phyloP scores from a whole-genome alignment of 2,113 vertebrate genomes.

The Tragelaphus buxtoni region DNA sequence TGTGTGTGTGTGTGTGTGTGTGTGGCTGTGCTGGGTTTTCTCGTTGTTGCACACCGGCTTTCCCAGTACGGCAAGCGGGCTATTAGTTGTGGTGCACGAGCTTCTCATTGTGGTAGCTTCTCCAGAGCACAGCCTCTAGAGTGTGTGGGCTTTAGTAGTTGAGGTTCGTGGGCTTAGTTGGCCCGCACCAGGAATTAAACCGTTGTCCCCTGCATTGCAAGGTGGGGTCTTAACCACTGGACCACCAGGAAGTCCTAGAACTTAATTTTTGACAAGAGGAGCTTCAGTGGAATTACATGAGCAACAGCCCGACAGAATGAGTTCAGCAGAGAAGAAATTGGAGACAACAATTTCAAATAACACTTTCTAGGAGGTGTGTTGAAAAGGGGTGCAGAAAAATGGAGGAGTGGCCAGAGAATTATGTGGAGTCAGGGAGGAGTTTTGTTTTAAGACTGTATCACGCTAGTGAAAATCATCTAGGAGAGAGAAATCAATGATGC shows the following conservation, averaged over 20 bases:
- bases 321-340: not conserved
- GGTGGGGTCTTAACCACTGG: not conserved
- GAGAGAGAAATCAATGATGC: not conserved
- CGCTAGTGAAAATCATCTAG: not conserved
- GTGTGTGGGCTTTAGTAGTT: not conserved
- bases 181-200: not conserved
- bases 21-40: not conserved
- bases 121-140: not conserved
- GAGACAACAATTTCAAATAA: not conserved
- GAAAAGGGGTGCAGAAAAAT: not conserved
- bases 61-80: not conserved
- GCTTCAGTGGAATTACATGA: not conserved
- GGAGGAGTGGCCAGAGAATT: not conserved
- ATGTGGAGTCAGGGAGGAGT: not conserved
- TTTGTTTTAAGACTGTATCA: not conserved
- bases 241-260: not conserved
- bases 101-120: not conserved
- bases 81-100: not conserved
- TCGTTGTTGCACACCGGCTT: not conserved
- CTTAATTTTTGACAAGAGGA: slow-evolving; percentile 8
- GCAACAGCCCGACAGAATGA: not conserved
- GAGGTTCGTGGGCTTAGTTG: not conserved
- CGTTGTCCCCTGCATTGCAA: not conserved
- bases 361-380: not conserved
- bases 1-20: too few species aligned